Conservation (phyloP, 2,113 vertebrate species). For the Mustelus asterias region DNA sequence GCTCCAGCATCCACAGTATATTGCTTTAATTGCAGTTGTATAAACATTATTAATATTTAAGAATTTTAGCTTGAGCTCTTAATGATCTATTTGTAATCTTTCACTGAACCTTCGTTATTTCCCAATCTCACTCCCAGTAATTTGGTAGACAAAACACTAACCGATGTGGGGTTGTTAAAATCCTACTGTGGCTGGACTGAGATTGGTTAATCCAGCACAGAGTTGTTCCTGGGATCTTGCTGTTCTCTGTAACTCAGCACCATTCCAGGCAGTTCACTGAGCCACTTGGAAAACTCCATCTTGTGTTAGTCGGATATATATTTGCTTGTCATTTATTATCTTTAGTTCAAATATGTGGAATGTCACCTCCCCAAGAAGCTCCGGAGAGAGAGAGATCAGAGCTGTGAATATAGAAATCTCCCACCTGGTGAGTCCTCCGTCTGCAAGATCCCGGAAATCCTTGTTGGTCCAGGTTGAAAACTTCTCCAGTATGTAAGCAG, state of each 20-base stretch:
- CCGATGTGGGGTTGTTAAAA: not conserved
- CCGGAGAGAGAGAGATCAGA: not conserved
- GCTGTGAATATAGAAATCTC: not conserved
- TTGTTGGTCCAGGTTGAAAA: constrained; percentile 74
- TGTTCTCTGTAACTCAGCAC: not conserved
- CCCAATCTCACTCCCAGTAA: not conserved
- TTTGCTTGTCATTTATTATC: not conserved
- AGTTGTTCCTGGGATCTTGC: not conserved
- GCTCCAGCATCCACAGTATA: too few relatives aligned
- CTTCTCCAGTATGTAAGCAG: constrained; percentile 78
- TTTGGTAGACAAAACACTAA: not conserved
- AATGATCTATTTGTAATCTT: too few relatives aligned
- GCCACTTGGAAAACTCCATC: not conserved
- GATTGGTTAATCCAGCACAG: too few relatives aligned
- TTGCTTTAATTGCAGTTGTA: not conserved
- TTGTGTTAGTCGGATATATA: not conserved
- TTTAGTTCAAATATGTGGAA: not conserved
- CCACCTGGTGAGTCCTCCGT: constrained; percentile 76
- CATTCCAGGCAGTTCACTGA: not conserved
- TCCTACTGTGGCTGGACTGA: not conserved
- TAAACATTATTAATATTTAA: not conserved
- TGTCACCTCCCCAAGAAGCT: not conserved
- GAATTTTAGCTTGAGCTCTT: not conserved
- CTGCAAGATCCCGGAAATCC: constrained; percentile 54
- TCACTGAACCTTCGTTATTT: not conserved